phyloP scores from a whole-genome alignment of 2,888 invertebrate species.

The Molanna angustata region DNA sequence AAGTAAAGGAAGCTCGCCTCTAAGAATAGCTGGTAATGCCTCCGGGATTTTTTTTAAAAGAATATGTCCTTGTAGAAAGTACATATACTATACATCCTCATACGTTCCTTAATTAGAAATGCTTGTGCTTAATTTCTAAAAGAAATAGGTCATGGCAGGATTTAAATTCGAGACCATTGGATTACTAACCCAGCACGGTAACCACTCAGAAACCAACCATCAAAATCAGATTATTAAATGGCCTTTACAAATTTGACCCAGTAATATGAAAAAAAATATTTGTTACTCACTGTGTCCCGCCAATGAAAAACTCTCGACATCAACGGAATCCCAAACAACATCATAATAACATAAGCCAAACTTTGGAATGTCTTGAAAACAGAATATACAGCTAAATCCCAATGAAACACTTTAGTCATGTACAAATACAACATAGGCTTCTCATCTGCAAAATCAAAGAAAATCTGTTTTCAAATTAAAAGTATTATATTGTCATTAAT shows the following conservation, averaged over 20 bases:
- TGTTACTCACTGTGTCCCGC: constrained; percentile 59
- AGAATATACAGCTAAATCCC: constrained; percentile 69
- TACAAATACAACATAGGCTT: constrained; percentile 73
- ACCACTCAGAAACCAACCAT: too few species aligned
- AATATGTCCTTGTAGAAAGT: too few species aligned
- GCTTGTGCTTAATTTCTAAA: too few species aligned
- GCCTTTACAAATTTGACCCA: neutral
- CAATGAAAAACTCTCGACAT: constrained; percentile 66
- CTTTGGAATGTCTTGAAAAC: constrained; percentile 73
- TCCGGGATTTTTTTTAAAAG: too few species aligned
- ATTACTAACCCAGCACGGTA: neutral
- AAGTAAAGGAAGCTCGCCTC: too few species aligned
- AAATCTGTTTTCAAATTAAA: too few species aligned
- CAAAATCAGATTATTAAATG: neutral
- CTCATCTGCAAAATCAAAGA: constrained; percentile 60
- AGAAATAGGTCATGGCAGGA: too few species aligned
- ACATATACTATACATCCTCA: too few species aligned
- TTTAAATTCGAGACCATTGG: neutral
- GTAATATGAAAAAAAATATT: too few species aligned
- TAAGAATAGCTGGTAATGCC: too few species aligned
- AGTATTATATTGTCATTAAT: too few species aligned
- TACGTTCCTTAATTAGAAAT: too few species aligned
- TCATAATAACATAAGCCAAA: constrained; percentile 65
- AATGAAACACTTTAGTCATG: constrained; percentile 67
- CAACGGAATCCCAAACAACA: constrained; percentile 68